Conservation (phyloP, 2,888 invertebrate genomes). For the Neoascia interrupta region DNA sequence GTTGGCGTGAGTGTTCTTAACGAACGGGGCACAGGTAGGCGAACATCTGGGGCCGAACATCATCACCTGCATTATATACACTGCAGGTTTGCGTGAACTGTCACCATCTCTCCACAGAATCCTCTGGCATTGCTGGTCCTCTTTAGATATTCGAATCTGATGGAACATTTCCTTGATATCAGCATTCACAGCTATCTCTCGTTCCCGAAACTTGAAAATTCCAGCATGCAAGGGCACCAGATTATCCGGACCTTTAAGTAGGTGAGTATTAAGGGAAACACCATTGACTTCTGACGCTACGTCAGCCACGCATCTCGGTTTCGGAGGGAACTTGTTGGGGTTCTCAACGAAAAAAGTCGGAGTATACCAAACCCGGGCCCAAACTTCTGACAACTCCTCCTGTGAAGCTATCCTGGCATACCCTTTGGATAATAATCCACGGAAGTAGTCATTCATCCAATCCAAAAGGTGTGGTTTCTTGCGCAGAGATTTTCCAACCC, state of each 20-base stretch:
- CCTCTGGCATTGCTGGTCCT: conserved; percentile 8
- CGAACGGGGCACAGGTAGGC: not conserved
- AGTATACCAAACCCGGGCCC: conserved; percentile 69
- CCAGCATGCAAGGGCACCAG: conserved; percentile 13
- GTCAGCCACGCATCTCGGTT: conserved; percentile 40
- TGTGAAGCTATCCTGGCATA: conserved; percentile 22
- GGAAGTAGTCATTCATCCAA: conserved; percentile 34
- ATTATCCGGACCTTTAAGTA: conserved; percentile 51
- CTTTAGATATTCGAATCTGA: not conserved
- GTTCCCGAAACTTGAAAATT: conserved; percentile 43
- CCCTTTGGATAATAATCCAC: not conserved
- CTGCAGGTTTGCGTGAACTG: not conserved
- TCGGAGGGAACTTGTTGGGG: conserved; percentile 29
- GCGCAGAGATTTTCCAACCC: conserved; percentile 37
- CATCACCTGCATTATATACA: conserved; percentile 18
- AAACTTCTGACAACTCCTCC: conserved; percentile 6
- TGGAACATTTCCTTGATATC: conserved; percentile 42
- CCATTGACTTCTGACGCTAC: conserved; percentile 48
- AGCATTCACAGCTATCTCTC: conserved; percentile 28
- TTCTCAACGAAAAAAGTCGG: conserved; percentile 64
- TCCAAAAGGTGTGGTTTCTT: conserved; percentile 12
- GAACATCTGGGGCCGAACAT: conserved; percentile 22
- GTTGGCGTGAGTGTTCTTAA: too few species aligned
- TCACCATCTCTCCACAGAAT: conserved; percentile 62
- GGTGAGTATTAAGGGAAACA: conserved; percentile 35